These are phyloP conservation scores for Macrobrachium nipponense DNA, from an alignment of 1,140 invertebrate species.

Conservation along the genomic window DNA sequence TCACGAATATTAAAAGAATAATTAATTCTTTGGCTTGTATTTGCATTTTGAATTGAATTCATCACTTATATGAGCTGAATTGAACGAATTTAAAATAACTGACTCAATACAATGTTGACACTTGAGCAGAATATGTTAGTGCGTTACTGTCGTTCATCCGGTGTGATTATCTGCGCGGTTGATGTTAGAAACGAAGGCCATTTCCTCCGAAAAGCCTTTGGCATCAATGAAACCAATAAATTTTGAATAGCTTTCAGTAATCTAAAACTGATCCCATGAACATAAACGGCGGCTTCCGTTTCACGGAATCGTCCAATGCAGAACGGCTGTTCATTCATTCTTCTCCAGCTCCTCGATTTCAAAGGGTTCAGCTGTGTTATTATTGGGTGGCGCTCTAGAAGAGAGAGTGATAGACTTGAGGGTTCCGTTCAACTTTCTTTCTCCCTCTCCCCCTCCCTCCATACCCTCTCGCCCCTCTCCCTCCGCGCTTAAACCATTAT, in stretches of 20 bases:
- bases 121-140: background rate
- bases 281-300: too few relatives aligned
- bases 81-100: background rate
- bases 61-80: background rate
- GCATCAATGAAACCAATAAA: too few relatives aligned
- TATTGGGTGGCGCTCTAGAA: conserved; percentile 34
- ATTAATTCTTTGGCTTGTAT: too few relatives aligned
- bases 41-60: too few relatives aligned
- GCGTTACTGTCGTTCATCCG: background rate
- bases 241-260: too few relatives aligned
- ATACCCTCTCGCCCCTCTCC: background rate
- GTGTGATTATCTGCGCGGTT: too few relatives aligned
- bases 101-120: too few relatives aligned
- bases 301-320: background rate
- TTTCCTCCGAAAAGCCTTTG: too few relatives aligned
- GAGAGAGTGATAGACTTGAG: conserved; percentile 25
- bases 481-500: background rate
- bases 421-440: background rate
- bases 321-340: conserved; percentile 20
- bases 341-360: conserved; percentile 30
- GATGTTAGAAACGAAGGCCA: too few relatives aligned
- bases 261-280: too few relatives aligned
- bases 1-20: too few relatives aligned
- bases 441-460: background rate
- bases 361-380: conserved; percentile 57